phyloP scores from a whole-genome alignment of 2,113 vertebrate genomes.

The Halichoeres trimaculatus region DNA sequence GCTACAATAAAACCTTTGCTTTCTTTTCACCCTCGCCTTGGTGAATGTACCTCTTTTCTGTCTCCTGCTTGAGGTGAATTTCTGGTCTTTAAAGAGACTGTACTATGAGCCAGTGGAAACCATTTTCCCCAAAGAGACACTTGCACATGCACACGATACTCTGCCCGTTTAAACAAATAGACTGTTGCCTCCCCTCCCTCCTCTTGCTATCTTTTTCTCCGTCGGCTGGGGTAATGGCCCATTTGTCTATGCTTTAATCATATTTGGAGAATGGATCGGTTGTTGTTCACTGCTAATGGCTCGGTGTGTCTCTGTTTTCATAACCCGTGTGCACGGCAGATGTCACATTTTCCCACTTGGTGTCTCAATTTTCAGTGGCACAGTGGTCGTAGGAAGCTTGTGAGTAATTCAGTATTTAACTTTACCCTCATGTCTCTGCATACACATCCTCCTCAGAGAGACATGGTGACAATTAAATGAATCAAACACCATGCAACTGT shows the following conservation, averaged over 20 bases:
- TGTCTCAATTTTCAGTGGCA: slow-evolving; percentile 32
- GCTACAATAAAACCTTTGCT: slow-evolving; percentile 6
- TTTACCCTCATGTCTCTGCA: neutral
- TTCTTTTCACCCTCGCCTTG: neutral
- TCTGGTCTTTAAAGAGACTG: neutral
- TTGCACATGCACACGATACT: neutral
- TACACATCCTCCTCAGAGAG: neutral
- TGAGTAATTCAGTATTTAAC: neutral
- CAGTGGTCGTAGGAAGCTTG: slow-evolving; percentile 10
- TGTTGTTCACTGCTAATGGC: slow-evolving; percentile 60
- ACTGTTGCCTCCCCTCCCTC: neutral
- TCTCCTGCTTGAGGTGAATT: neutral
- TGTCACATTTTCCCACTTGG: slow-evolving; percentile 48
- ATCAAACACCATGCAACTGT: neutral
- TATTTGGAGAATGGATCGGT: slow-evolving; percentile 64
- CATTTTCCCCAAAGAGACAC: neutral
- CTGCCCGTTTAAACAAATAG: neutral
- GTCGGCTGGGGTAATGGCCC: slow-evolving; percentile 60
- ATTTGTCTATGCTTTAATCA: slow-evolving; percentile 72
- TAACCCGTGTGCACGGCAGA: slow-evolving; percentile 39
- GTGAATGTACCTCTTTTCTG: neutral
- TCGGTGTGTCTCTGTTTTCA: slow-evolving; percentile 53
- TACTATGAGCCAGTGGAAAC: neutral
- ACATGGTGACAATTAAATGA: neutral
- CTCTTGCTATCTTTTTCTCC: neutral